Evolutionary conservation across 2,888 invertebrate genomes (phyloP).

Genomic region (Nemotelus nigrinus): DNA sequence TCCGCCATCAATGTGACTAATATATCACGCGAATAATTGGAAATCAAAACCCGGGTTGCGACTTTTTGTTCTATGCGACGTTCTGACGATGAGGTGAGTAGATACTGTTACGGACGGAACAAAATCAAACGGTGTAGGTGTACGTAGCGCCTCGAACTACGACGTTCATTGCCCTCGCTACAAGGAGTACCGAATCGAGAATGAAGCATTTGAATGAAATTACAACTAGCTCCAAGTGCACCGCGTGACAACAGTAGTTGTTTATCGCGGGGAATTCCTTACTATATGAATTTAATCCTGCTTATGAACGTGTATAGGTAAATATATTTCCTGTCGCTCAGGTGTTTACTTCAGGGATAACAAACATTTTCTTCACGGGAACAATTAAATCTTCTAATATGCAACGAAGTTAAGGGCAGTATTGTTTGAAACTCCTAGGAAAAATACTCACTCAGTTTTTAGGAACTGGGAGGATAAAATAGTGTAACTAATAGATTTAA

Average conservation of each 20-base stretch:
- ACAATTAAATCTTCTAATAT: too few relatives aligned
- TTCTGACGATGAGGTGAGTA: slow-evolving; percentile 1
- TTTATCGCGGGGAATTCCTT: slow-evolving; percentile 19
- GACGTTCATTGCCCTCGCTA: slow-evolving; percentile 40
- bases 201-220: slow-evolving; percentile 6
- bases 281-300: not conserved
- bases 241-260: slow-evolving; percentile 22
- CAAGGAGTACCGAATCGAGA: slow-evolving; percentile 9
- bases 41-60: slow-evolving; percentile 16
- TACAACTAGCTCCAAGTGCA: slow-evolving; percentile 19
- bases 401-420: too few relatives aligned
- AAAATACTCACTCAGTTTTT: too few relatives aligned
- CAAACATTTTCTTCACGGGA: too few relatives aligned
- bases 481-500: too few relatives aligned
- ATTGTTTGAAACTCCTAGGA: too few relatives aligned
- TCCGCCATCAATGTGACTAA: slow-evolving; percentile 24
- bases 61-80: not conserved
- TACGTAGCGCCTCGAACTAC: slow-evolving; percentile 23
- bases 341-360: too few relatives aligned
- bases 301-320: not conserved
- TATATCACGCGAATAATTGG: slow-evolving; percentile 33
- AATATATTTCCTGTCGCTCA: too few relatives aligned
- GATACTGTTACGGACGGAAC: not conserved
- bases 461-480: too few relatives aligned
- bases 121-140: slow-evolving; percentile 15